phyloP scores from a whole-genome alignment of 2,888 invertebrate genomes.

The Drosophila percnosoma region DNA sequence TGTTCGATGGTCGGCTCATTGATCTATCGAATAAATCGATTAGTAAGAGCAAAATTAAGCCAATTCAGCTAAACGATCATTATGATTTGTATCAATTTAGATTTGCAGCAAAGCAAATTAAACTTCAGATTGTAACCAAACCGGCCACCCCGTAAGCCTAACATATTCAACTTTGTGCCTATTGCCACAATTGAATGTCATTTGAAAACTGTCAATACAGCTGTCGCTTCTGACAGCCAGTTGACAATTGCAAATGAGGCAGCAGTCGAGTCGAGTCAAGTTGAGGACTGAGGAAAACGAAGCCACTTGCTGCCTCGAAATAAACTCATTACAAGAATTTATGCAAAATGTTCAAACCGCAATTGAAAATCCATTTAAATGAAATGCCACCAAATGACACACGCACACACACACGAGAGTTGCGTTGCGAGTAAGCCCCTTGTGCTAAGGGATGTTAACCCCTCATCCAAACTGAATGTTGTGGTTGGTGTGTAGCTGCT shows the following conservation, averaged over 20 bases:
- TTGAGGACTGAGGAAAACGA: constrained; percentile 44
- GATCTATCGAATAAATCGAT: not conserved
- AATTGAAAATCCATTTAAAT: constrained; percentile 84
- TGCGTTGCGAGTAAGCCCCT: constrained; percentile 2
- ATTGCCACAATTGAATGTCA: constrained; percentile 7
- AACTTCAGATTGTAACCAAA: not conserved
- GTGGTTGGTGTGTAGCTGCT: constrained; percentile 53
- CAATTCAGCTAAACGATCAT: not conserved
- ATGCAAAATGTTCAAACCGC: constrained; percentile 83
- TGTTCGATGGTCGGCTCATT: not conserved
- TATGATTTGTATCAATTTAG: not conserved
- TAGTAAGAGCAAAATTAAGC: not conserved
- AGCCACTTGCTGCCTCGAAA: constrained; percentile 66
- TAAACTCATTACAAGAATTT: constrained; percentile 83
- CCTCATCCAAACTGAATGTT: constrained; percentile 23
- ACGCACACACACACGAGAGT: constrained; percentile 12
- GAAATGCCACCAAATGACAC: constrained; percentile 63
- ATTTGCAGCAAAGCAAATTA: not conserved
- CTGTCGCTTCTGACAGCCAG: constrained; percentile 66
- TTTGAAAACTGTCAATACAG: constrained; percentile 64
- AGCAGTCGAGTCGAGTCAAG: constrained; percentile 2
- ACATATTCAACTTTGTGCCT: not conserved
- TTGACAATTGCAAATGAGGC: constrained; percentile 75
- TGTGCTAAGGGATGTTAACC: constrained; percentile 29
- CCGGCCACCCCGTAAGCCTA: no score